Percentiles rank a stretch among this genome's conserved stretches.
Conservation (phyloP, 2,797 vertebrate genomes). For the Enteromius radiatus region DNA sequence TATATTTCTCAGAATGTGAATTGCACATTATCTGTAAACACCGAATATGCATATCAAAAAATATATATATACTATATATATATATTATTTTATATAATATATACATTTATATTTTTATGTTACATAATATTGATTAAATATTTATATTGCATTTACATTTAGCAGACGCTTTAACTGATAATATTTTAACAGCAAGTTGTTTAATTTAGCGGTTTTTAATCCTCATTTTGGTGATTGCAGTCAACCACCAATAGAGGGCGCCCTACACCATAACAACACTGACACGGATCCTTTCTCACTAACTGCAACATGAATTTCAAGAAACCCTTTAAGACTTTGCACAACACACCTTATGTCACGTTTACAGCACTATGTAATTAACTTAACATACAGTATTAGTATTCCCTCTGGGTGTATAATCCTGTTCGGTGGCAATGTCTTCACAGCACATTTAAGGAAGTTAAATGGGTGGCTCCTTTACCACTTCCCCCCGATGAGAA, state of each 20-base stretch:
- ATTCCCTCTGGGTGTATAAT: not conserved
- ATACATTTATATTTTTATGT: too few species aligned
- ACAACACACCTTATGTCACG: not conserved
- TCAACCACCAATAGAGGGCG: slow-evolving; percentile 23
- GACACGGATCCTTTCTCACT: not conserved
- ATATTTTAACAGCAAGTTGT: not conserved
- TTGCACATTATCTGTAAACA: too few species aligned
- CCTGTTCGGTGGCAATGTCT: not conserved
- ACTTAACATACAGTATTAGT: not conserved
- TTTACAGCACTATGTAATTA: not conserved
- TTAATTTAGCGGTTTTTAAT: not conserved
- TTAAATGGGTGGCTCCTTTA: slow-evolving; percentile 14
- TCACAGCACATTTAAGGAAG: slow-evolving; percentile 5
- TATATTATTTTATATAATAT: not conserved
- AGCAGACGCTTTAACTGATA: too few species aligned
- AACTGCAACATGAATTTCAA: not conserved
- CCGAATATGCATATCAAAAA: not conserved
- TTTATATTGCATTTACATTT: too few species aligned
- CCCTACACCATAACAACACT: slow-evolving; percentile 4
- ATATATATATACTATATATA: too few species aligned
- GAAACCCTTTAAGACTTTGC: not conserved
- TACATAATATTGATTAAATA: too few species aligned
- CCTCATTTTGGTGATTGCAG: not conserved
- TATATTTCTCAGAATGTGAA: not conserved
- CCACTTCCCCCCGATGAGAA: slow-evolving; percentile 34